Conservation (phyloP, 2,888 invertebrate genomes). For the Tillus elongatus region DNA sequence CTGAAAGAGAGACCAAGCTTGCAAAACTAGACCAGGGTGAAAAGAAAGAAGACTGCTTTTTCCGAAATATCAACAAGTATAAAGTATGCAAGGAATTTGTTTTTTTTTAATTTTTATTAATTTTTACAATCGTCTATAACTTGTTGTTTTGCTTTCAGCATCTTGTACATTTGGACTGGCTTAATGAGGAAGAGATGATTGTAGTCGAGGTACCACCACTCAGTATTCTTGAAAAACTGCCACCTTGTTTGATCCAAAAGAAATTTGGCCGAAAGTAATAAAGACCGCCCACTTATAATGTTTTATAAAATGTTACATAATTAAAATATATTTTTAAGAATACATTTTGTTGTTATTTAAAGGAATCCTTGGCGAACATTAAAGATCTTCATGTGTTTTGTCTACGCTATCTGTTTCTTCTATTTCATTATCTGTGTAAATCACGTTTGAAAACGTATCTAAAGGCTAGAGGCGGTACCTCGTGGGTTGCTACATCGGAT, state of each 20-base stretch:
- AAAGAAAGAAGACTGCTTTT: conserved; percentile 9
- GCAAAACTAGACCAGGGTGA: conserved; percentile 31
- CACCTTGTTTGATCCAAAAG: conserved; percentile 58
- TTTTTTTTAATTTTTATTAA: conserved; percentile 10
- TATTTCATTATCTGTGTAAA: no score
- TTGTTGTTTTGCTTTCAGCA: conserved; percentile 49
- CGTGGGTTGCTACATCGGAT: no score
- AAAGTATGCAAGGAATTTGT: conserved; percentile 41
- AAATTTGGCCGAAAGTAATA: conserved; percentile 51
- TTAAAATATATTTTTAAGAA: neutral
- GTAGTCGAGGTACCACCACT: conserved; percentile 67
- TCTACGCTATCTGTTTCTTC: no score
- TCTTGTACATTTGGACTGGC: conserved; percentile 60
- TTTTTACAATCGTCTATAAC: conserved; percentile 6
- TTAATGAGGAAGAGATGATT: conserved; percentile 62
- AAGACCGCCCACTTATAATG: conserved; percentile 4
- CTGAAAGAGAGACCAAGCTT: conserved; percentile 38
- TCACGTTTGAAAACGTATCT: no score
- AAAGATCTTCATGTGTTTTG: no score
- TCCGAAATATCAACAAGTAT: conserved; percentile 31
- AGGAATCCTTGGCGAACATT: no score
- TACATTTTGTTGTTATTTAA: neutral
- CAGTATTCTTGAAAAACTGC: conserved; percentile 60
- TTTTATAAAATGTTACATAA: neutral
- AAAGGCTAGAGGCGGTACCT: no score